Conservation (phyloP, 2,113 vertebrate genomes). For the Rafetus swinhoei region DNA sequence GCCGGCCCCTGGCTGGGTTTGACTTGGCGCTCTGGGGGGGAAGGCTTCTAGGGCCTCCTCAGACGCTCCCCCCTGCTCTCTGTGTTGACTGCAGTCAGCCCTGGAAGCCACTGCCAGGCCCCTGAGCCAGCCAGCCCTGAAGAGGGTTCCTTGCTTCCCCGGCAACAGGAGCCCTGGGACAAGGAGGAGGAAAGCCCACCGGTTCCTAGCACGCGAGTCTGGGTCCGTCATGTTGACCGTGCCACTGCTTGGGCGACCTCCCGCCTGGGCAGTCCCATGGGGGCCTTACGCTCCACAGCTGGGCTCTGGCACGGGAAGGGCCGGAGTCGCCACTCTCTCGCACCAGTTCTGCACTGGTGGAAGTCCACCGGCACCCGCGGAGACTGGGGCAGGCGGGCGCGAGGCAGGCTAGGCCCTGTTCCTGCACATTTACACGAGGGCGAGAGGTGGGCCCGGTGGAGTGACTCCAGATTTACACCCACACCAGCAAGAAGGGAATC, state of each 20-base stretch:
- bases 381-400: no score
- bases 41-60: background rate
- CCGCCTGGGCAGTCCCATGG: no score
- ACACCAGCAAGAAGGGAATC: background rate
- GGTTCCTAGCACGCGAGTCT: background rate
- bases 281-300: background rate
- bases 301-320: background rate
- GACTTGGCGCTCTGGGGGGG: background rate
- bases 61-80: background rate
- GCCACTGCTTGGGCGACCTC: background rate
- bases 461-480: background rate
- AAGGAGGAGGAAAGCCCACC: background rate
- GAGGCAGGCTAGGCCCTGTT: no score
- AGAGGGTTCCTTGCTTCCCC: background rate
- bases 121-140: background rate
- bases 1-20: background rate
- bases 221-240: background rate
- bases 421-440: no score
- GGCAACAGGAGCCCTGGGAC: background rate
- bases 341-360: background rate
- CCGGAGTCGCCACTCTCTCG: no score
- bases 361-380: no score
- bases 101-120: background rate
- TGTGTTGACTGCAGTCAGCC: background rate
- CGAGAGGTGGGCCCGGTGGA: background rate